phyloP scores from a whole-genome alignment of 2,113 vertebrate genomes.

The Lanius collurio region DNA sequence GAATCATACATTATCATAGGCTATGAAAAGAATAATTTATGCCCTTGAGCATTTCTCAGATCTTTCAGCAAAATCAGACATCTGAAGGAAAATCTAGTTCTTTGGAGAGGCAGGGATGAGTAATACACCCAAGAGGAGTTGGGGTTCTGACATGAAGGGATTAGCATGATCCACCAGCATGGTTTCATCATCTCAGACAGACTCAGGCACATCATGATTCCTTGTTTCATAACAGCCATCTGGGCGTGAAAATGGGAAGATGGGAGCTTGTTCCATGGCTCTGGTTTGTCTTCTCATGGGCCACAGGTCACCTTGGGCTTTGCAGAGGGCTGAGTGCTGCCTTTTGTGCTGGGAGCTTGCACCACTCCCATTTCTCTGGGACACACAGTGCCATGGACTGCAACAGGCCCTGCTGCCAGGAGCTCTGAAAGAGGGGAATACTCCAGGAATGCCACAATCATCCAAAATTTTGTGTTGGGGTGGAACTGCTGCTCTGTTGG shows the following conservation, averaged over 20 bases:
- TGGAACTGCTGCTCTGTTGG: neutral
- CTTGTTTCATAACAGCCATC: neutral
- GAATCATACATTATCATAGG: conserved; percentile 55
- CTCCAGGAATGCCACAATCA: neutral
- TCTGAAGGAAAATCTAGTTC: conserved; percentile 63
- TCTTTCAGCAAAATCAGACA: conserved; percentile 59
- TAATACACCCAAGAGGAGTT: neutral
- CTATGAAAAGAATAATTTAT: conserved; percentile 68
- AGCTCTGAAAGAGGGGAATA: neutral
- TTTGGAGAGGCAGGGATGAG: conserved; percentile 36
- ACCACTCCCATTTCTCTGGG: neutral
- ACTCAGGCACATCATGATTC: neutral
- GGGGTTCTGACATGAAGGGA: neutral
- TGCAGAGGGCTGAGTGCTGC: neutral
- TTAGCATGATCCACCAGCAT: neutral
- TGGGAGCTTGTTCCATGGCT: neutral
- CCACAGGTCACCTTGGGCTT: neutral
- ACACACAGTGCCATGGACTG: fast-evolving
- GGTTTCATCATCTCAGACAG: neutral
- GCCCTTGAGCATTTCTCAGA: conserved; percentile 57
- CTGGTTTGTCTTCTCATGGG: neutral
- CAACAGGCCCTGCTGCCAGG: neutral
- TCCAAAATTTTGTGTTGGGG: neutral
- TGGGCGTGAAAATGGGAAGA: neutral
- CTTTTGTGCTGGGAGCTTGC: neutral